phyloP scores from a whole-genome alignment of 2,888 invertebrate species.

The Nemapogon koenigi region DNA sequence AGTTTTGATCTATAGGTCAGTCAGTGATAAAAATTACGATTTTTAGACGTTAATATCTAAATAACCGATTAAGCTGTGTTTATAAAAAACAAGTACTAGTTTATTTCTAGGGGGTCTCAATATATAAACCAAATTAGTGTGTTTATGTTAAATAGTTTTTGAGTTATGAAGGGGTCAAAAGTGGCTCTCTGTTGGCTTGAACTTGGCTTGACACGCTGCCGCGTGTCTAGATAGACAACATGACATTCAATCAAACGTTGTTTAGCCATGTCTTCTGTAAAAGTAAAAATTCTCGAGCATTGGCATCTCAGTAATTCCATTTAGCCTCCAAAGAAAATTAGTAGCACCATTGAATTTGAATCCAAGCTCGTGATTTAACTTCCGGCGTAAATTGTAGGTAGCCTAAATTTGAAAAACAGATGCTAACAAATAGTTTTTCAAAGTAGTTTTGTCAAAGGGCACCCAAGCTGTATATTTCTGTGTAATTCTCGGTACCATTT shows the following conservation, averaged over 20 bases:
- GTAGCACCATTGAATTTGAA: slow-evolving; percentile 42
- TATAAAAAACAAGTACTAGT: no score
- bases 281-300: slow-evolving; percentile 32
- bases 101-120: no score
- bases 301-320: slow-evolving; percentile 37
- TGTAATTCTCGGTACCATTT: slow-evolving; percentile 33
- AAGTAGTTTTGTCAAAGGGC: slow-evolving; percentile 38
- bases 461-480: slow-evolving; percentile 50
- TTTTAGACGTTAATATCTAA: no score
- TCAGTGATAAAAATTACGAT: no score
- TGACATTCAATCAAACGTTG: slow-evolving; percentile 34
- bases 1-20: no score
- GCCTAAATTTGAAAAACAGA: slow-evolving; percentile 38
- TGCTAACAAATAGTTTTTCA: slow-evolving; percentile 31
- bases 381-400: slow-evolving; percentile 40
- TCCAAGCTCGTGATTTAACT: slow-evolving; percentile 53
- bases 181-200: no score
- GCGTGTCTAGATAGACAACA: no score
- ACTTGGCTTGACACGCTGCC: no score
- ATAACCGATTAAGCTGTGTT: no score
- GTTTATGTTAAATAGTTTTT: no score
- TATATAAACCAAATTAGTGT: no score
- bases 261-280: slow-evolving; percentile 17
- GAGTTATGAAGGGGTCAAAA: no score
- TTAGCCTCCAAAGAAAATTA: slow-evolving; percentile 48